Conservation (phyloP, 2,888 invertebrate genomes). For the Scaptomyza cyrtandrae region DNA sequence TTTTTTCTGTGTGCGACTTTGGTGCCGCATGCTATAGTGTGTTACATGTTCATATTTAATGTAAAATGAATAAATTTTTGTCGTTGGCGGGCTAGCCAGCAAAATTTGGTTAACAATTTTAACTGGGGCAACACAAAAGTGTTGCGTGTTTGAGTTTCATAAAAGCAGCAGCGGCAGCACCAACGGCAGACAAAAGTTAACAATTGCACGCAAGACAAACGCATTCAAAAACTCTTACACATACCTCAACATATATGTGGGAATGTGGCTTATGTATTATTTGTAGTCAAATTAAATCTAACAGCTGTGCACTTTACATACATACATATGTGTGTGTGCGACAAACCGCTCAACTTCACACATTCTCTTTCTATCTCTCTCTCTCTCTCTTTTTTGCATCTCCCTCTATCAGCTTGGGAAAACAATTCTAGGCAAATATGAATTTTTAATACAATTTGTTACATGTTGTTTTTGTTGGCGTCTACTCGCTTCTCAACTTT, state of each 20-base stretch:
- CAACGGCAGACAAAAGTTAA: constrained; percentile 53
- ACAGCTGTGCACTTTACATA: constrained; percentile 72
- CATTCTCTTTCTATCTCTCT: background rate
- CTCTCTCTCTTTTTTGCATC: too few relatives aligned
- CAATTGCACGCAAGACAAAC: constrained; percentile 65
- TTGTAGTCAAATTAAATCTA: constrained; percentile 78
- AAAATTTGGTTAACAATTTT: constrained; percentile 74
- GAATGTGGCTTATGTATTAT: constrained; percentile 66
- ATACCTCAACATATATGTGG: constrained; percentile 15
- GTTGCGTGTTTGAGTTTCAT: constrained; percentile 72
- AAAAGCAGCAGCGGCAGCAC: constrained; percentile 33
- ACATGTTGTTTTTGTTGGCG: constrained; percentile 43
- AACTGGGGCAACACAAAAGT: constrained; percentile 61
- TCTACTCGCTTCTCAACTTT: constrained; percentile 43
- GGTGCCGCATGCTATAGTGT: constrained; percentile 35
- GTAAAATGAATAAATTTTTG: constrained; percentile 70
- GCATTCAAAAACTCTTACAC: constrained; percentile 26
- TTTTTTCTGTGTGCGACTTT: background rate
- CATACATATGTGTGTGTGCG: constrained; percentile 32
- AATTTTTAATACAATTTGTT: constrained; percentile 73
- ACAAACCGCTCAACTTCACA: constrained; percentile 3
- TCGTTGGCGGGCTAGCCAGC: constrained; percentile 55
- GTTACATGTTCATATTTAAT: constrained; percentile 57
- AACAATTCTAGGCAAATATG: constrained; percentile 76
- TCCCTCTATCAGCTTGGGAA: constrained; percentile 28